Evolutionary conservation across 2,888 invertebrate species (phyloP).

Genomic region (Stenchaetothrips biformis): DNA sequence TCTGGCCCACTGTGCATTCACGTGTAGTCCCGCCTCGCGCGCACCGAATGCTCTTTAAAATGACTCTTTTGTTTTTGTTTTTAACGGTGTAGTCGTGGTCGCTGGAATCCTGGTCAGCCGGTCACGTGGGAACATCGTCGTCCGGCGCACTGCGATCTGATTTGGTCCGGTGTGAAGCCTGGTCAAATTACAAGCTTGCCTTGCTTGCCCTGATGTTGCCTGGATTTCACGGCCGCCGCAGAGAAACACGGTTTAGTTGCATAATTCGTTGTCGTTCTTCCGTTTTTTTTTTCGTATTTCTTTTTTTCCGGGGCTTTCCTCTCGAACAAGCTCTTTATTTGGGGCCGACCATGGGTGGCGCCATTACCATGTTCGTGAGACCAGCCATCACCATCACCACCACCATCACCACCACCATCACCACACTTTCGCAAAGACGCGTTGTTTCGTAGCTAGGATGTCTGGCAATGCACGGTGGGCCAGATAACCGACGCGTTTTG

Average conservation of each 20-base stretch:
- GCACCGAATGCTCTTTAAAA: no score
- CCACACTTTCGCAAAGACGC: no score
- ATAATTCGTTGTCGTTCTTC: not conserved
- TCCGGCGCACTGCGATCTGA: not conserved
- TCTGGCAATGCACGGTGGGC: no score
- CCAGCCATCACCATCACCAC: not conserved
- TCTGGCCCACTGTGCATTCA: no score
- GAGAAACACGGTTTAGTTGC: constrained; percentile 14
- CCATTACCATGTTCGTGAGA: constrained; percentile 4
- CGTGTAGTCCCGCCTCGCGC: no score
- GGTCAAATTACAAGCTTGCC: constrained; percentile 16
- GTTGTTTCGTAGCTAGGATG: no score
- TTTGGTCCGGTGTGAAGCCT: constrained; percentile 20
- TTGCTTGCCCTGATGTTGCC: not conserved
- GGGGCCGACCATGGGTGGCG: not conserved
- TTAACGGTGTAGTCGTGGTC: not conserved
- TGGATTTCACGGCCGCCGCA: not conserved
- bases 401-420: no score
- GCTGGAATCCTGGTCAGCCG: not conserved
- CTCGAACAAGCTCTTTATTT: constrained; percentile 20
- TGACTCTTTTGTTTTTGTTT: not conserved
- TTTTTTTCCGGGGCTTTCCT: not conserved
- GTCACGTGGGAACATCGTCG: constrained; percentile 18
- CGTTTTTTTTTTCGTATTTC: not conserved
- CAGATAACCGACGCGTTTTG: no score